Base-by-base conservation (phyloP, 2,888 invertebrate genomes). In the Frankliniella intonsa region DNA sequence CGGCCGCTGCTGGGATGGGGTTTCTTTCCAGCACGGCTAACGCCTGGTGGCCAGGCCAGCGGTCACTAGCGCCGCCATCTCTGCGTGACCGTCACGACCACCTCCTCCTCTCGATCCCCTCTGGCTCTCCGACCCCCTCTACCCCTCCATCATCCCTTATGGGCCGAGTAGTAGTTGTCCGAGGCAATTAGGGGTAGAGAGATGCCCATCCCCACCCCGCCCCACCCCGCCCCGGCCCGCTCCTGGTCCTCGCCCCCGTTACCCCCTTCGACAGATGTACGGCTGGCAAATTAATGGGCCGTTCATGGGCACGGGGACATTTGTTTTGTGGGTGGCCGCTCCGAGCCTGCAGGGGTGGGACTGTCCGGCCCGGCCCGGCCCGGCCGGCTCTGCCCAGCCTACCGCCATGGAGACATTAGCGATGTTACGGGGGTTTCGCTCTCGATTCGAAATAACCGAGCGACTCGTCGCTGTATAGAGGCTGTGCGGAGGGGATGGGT, bases 241-340 rank as follows among this genome's bases (percentile, higher is more conserved):
- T n/a, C 38, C 5, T 38, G 38, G 38, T 5, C 38, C 38, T 5
- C 38, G 38, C 38, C 5, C 38, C 38, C 38, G 38, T 38, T 38
- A 22, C 19, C 69, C 22, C 69, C 69, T 25, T 76, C 69, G 69
- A 76, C 69, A 76, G 69, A 76, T 76, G 69, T 25, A 76, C 69
- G 25, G 69, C 69, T 12, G 25, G 55, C 69, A 22, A 76, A 76
- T 76, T 76, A 76, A 76, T 76, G 69, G 69, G 22, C 69, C 69
- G 69, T 25, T 76, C 69, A 76, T 76, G 69, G 69, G 22, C 69
- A 25, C 25, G 25, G 69, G 69, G 69, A 76, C 69, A 25, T 76
- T 76, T 76, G 69, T 76, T 76, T 76, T 25, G 69, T 8, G 69
- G 69, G 69, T 76, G 11, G 69, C 69, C 62, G 38, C 38, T 38